phyloP scores from a whole-genome alignment of 2,113 vertebrate species.

The Paratilapia polleni region DNA sequence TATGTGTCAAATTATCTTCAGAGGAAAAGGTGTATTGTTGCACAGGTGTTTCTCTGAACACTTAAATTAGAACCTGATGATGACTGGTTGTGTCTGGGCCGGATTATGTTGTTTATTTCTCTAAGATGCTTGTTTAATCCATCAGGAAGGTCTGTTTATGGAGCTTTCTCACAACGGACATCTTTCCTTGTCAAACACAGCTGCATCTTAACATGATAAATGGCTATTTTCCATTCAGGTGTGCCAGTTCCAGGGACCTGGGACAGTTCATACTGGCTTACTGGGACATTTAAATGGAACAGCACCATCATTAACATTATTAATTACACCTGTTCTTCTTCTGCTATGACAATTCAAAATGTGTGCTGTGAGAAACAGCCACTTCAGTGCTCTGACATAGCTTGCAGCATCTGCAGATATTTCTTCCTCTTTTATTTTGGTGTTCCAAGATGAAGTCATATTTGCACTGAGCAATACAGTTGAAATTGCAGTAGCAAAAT shows the following conservation, averaged over 20 bases:
- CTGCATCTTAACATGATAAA: slow-evolving; percentile 41
- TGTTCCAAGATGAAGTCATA: too few relatives aligned
- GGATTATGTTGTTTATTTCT: slow-evolving; percentile 7
- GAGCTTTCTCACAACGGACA: slow-evolving; percentile 1
- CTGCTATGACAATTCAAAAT: neutral
- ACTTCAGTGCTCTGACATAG: neutral
- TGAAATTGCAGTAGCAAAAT: too few relatives aligned
- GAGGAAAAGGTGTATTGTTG: neutral
- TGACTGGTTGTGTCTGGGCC: neutral
- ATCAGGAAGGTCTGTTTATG: slow-evolving; percentile 19
- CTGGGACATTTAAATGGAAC: slow-evolving; percentile 27
- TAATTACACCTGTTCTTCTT: slow-evolving; percentile 25
- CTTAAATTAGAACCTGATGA: neutral
- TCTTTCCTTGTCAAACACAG: slow-evolving; percentile 33
- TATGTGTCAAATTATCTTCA: neutral
- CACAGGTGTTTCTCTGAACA: neutral
- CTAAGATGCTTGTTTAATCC: neutral
- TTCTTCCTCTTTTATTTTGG: neutral
- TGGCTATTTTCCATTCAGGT: slow-evolving; percentile 12
- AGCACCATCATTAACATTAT: slow-evolving; percentile 1
- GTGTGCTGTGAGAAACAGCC: neutral
- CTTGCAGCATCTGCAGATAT: neutral
- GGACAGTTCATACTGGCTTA: neutral
- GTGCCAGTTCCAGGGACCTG: slow-evolving; percentile 10
- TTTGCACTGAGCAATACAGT: too few relatives aligned